A percentile compares a stretch with the other conserved stretches of the same genome.
phyloP scores from a whole-genome alignment of 2,888 invertebrate genomes.

The Stenoptilia bipunctidactyla region DNA sequence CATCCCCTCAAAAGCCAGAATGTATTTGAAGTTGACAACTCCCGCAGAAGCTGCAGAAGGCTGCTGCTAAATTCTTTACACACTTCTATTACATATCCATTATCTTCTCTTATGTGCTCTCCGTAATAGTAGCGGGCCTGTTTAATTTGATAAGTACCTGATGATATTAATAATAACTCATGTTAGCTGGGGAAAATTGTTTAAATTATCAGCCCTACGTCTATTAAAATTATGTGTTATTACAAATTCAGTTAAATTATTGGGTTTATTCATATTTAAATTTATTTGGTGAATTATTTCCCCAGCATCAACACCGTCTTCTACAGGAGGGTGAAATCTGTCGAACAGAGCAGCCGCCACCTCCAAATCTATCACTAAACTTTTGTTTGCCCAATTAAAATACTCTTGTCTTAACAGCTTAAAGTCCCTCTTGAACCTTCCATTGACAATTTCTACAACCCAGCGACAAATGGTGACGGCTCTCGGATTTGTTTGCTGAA shows the following conservation, averaged over 20 bases:
- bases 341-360: slow-evolving; percentile 6
- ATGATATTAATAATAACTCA: slow-evolving; percentile 8
- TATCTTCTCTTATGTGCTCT: not conserved
- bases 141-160: slow-evolving; percentile 10
- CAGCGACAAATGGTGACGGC: slow-evolving; percentile 11
- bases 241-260: slow-evolving; percentile 3
- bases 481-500: slow-evolving; percentile 12
- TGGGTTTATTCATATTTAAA: slow-evolving; percentile 1
- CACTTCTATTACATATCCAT: slow-evolving; percentile 2
- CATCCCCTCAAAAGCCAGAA: slow-evolving; percentile 5
- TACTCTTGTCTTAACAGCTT: slow-evolving; percentile 10
- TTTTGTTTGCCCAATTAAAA: slow-evolving; percentile 7
- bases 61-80: slow-evolving; percentile 2
- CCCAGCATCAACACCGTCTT: slow-evolving; percentile 6
- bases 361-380: slow-evolving; percentile 2
- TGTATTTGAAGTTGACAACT: slow-evolving; percentile 3
- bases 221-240: slow-evolving; percentile 3
- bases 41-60: not conserved
- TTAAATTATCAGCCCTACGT: not conserved
- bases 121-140: slow-evolving; percentile 13
- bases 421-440: slow-evolving; percentile 12
- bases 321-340: slow-evolving; percentile 7
- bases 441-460: slow-evolving; percentile 8
- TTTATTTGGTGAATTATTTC: slow-evolving; percentile 6
- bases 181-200: slow-evolving; percentile 2